Conservation (phyloP, 2,888 invertebrate species). For the Melanophora roralis region DNA sequence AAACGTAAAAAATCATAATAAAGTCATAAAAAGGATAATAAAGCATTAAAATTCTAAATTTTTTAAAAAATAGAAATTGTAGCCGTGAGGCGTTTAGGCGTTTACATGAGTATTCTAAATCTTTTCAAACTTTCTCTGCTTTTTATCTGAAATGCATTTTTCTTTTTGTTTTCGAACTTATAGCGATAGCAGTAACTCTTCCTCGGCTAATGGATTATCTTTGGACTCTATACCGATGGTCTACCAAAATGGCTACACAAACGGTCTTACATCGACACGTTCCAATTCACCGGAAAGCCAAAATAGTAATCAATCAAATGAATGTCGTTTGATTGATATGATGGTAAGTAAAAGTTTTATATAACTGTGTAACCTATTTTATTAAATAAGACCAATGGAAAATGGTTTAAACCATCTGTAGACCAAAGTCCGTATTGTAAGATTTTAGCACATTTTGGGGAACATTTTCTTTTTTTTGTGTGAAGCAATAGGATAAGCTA, state of each 20-base stretch:
- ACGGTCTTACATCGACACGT: slow-evolving; percentile 71
- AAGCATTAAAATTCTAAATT: not conserved
- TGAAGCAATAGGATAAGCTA: too few relatives aligned
- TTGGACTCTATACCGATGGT: slow-evolving; percentile 72
- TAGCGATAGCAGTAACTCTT: slow-evolving; percentile 75
- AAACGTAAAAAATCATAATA: too few relatives aligned
- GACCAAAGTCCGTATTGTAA: too few relatives aligned
- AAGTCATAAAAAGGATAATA: too few relatives aligned
- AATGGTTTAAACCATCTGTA: too few relatives aligned
- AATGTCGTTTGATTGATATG: slow-evolving; percentile 74
- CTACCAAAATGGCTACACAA: slow-evolving; percentile 67
- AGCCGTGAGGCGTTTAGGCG: not conserved
- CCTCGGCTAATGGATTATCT: slow-evolving; percentile 72
- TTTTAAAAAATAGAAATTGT: not conserved
- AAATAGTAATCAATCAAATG: slow-evolving; percentile 74
- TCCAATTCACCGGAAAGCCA: slow-evolving; percentile 76
- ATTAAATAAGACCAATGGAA: too few relatives aligned
- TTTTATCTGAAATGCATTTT: not conserved
- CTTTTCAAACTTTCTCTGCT: not conserved
- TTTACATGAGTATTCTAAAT: not conserved
- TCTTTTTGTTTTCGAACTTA: slow-evolving; percentile 16
- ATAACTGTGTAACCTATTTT: too few relatives aligned
- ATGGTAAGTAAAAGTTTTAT: slow-evolving; percentile 68
- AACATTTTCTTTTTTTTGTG: too few relatives aligned
- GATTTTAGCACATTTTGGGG: too few relatives aligned